Evolutionary conservation across 2,888 invertebrate species (phyloP).

Genomic region (Sepioteuthis lessoniana): DNA sequence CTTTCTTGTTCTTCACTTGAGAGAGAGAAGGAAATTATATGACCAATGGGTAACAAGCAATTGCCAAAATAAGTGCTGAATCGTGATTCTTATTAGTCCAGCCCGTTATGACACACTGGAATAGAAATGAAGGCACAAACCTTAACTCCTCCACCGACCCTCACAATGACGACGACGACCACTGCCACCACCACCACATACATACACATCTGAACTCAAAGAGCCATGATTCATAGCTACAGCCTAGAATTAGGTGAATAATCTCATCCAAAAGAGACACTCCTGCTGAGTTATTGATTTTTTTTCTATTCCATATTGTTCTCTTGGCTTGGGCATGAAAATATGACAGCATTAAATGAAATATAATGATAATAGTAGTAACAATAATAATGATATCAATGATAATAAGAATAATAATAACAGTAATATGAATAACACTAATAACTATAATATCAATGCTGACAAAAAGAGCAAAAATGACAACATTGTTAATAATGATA

Average conservation of each 20-base stretch:
- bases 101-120: too few species aligned
- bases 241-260: slow-evolving; percentile 11
- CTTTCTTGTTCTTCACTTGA: too few species aligned
- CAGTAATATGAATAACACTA: not conserved
- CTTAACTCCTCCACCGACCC: too few species aligned
- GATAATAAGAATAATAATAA: not conserved
- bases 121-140: too few species aligned
- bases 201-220: not conserved
- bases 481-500: too few species aligned
- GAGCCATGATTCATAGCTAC: not conserved
- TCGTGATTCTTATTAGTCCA: too few species aligned
- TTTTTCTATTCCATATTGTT: not conserved
- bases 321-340: not conserved
- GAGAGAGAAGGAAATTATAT: too few species aligned
- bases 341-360: not conserved
- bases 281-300: not conserved
- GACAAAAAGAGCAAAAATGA: too few species aligned
- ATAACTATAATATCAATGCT: too few species aligned
- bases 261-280: slow-evolving; percentile 11
- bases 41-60: too few species aligned
- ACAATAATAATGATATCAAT: not conserved
- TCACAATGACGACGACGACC: too few species aligned
- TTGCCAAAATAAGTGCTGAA: too few species aligned
- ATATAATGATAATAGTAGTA: not conserved
- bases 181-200: not conserved